These are phyloP conservation scores for Columba janthina DNA, from an alignment of 2,113 vertebrate genomes.

Conservation along the genomic window DNA sequence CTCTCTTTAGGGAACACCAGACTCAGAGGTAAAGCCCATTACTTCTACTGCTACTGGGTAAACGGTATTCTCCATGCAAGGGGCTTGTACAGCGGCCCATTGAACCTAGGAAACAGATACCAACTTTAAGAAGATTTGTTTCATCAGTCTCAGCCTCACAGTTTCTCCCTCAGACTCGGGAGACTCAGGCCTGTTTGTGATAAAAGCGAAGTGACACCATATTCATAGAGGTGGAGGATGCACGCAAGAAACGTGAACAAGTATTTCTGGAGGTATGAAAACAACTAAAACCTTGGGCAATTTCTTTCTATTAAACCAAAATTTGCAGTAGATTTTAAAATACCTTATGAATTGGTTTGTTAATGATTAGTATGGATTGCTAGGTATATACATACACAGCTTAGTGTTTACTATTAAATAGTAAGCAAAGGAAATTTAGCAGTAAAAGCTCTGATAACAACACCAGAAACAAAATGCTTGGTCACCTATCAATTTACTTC, in stretches of 20 bases:
- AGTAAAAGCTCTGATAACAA: not conserved
- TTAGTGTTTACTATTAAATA: not conserved
- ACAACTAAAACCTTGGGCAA: not conserved
- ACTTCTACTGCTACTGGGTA: not conserved
- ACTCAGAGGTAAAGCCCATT: not conserved
- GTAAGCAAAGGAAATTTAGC: not conserved
- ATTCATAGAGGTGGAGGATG: not conserved
- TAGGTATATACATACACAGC: rapidly evolving
- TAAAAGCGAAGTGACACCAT: not conserved
- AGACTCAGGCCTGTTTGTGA: not conserved
- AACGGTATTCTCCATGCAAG: not conserved
- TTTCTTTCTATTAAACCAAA: not conserved
- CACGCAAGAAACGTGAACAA: not conserved
- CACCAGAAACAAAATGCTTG: not conserved
- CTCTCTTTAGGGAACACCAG: not conserved
- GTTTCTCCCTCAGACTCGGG: not conserved
- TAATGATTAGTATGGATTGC: not conserved
- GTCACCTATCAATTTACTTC: not conserved
- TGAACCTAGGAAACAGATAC: not conserved
- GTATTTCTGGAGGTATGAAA: not conserved
- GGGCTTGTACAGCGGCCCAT: not conserved
- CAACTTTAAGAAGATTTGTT: not conserved
- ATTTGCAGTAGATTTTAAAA: not conserved
- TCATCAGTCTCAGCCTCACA: not conserved
- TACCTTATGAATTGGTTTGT: not conserved